Conservation (phyloP, 2,888 invertebrate genomes). For the Tipula vernalis region DNA sequence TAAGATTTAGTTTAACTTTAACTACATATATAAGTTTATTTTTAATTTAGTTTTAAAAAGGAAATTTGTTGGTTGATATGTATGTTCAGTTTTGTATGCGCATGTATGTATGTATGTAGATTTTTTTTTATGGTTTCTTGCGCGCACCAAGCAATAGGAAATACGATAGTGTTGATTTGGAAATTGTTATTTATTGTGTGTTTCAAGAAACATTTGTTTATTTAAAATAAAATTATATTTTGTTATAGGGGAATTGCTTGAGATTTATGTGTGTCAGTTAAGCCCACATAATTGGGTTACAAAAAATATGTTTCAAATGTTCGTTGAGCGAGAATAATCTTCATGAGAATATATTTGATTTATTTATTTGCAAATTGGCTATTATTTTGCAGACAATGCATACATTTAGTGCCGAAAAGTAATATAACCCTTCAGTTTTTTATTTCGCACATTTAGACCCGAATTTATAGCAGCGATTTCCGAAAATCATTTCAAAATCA, state of each 20-base stretch:
- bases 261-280: constrained; percentile 4
- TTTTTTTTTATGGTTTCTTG: neutral
- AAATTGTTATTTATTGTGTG: neutral
- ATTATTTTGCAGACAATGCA: neutral
- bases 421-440: too few species aligned
- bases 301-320: neutral
- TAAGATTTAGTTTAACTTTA: neutral
- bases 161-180: neutral
- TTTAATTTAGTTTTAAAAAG: neutral
- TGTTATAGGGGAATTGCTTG: neutral
- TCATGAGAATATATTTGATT: neutral
- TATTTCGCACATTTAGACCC: too few species aligned
- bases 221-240: neutral
- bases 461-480: too few species aligned
- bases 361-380: neutral
- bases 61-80: neutral
- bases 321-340: neutral
- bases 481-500: too few species aligned
- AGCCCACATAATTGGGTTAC: neutral
- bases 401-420: too few species aligned
- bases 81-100: neutral
- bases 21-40: neutral
- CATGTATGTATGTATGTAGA: too few species aligned
- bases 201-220: neutral
- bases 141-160: neutral